Percentiles rank a stretch among this genome's conserved stretches.
Conservation (phyloP, 2,888 invertebrate genomes). For the Scrobipalpa atriplicella region DNA sequence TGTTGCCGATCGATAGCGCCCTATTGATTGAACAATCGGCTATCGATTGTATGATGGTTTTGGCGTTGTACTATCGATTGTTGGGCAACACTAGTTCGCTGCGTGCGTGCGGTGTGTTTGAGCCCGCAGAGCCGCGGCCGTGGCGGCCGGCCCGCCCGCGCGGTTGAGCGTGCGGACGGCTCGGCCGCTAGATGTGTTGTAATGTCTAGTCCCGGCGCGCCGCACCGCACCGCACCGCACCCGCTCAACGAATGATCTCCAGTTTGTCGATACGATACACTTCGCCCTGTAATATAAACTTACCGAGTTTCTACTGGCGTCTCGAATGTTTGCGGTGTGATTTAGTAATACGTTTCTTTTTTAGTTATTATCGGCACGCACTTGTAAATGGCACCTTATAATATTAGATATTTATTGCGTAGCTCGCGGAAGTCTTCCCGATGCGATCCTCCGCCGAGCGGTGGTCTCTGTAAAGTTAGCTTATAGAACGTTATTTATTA, state of each 20-base stretch:
- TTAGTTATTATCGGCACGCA: constrained; percentile 76
- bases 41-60: too few species aligned
- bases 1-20: too few species aligned
- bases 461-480: constrained; percentile 82
- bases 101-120: not conserved
- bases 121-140: constrained; percentile 56
- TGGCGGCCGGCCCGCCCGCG: constrained; percentile 52
- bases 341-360: constrained; percentile 71
- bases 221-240: constrained; percentile 69
- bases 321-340: constrained; percentile 82
- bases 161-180: not conserved
- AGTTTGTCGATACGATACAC: constrained; percentile 76
- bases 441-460: constrained; percentile 81
- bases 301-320: constrained; percentile 77
- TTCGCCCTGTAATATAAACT: constrained; percentile 74
- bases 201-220: too few species aligned
- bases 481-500: constrained; percentile 81
- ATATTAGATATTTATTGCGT: constrained; percentile 80
- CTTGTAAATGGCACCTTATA: constrained; percentile 81
- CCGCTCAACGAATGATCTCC: constrained; percentile 82
- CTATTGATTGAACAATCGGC: not conserved
- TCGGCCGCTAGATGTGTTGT: constrained; percentile 38
- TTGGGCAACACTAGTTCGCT: too few species aligned
- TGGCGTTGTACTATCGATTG: too few species aligned
- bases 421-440: constrained; percentile 82